Base-by-base conservation (phyloP, 2,797 vertebrate species). In the Lacerta bilineata region DNA sequence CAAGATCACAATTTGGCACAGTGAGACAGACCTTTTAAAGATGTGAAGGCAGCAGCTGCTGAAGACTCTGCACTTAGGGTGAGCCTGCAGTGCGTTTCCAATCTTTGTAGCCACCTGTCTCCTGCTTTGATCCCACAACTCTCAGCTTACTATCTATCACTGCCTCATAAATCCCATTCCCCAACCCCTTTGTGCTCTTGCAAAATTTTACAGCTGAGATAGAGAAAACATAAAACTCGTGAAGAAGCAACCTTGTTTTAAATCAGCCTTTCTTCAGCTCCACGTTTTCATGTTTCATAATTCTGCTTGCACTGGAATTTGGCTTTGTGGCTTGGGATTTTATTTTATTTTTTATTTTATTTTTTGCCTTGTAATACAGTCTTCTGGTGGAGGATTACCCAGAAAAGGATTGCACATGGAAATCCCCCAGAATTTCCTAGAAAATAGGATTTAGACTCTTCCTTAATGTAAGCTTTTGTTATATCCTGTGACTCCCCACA, bases 381-480 rank as follows among this genome's bases (percentile, higher is more conserved):
- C 80, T 36, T 11, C 33, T 36, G 17, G 33, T 55, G 33, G 77
- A 75, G 4, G 79, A 81, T 85, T 89, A 85, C 33, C 66, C 20
- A 10, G 36, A 55, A 79, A 43, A 36, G 13, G 50, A 95, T 93
- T 95, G 94, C 91, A 91, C 88, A 80, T 91, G 94, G 93, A 95
- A 95, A 95, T 93, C 91, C 93, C 64, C 80, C 55, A 29, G 64
- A 90, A 92, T 75, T 93, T 95, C 91, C 92, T 92, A 89, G 94
- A 93, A 94, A 96, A 95, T 90, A 92, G 93, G 94, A 95, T 96
- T 95, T 95, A 94, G 91, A 85, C 87, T 27, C 90, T 89, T 89
- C 82, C 94, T 91, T 88, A 95, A 96, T 95, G 87, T 89, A 91
- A 91, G 93, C 92, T 94, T 96, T 92, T 93, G 95, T 96, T 95